phyloP scores from a whole-genome alignment of 1,140 invertebrate genomes.

The Grapholita molesta region DNA sequence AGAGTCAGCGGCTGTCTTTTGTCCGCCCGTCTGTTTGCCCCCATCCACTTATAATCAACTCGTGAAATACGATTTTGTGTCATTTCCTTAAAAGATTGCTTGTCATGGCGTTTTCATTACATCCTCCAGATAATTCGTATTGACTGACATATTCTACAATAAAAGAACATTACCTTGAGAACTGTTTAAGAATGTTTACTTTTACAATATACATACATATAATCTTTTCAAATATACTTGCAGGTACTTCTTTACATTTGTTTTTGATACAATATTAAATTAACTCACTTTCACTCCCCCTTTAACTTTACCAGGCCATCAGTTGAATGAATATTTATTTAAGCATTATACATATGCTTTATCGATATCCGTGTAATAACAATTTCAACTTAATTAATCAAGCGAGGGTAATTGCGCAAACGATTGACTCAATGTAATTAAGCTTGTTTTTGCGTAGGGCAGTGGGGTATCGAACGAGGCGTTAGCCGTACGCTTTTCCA shows the following conservation, averaged over 20 bases:
- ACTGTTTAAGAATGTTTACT: too few relatives aligned
- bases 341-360: neutral
- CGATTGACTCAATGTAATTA: constrained; percentile 15
- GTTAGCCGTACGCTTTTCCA: neutral
- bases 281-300: neutral
- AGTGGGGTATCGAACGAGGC: neutral
- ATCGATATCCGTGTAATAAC: constrained; percentile 7
- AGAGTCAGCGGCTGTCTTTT: neutral
- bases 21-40: constrained; percentile 4
- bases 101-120: neutral
- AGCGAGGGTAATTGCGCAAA: constrained; percentile 5
- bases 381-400: constrained; percentile 5
- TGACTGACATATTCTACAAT: neutral
- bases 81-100: neutral
- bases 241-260: neutral
- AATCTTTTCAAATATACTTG: too few relatives aligned
- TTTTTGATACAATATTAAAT: neutral
- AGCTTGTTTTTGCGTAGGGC: constrained; percentile 5
- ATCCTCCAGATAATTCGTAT: neutral
- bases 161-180: too few relatives aligned
- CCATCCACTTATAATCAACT: neutral
- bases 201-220: too few relatives aligned
- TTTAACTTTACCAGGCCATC: neutral
- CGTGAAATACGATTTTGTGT: neutral
- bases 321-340: neutral